Base-by-base conservation (phyloP, 2,888 invertebrate species). In the Mactromeris polynyma region DNA sequence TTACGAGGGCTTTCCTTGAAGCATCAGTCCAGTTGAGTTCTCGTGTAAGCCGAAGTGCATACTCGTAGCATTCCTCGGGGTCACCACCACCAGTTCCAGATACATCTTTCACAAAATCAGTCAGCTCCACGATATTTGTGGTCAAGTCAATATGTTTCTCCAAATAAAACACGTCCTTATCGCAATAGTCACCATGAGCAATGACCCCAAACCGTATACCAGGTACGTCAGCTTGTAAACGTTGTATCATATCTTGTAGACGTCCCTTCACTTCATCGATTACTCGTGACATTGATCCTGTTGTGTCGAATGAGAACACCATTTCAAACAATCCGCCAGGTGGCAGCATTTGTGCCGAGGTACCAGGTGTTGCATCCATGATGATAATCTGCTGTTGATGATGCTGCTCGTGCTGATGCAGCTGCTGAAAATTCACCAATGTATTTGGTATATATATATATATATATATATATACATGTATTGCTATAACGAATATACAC, bases 141-240 rank as follows among this genome's bases (percentile, higher is more conserved):
- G 95, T 94, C 36, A 96, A 93, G 83, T 96, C 95, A 0, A 95
- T 86, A 46, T 93, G 92, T 86, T 95, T 94, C 51, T 96, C 96
- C 58, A 96, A 93, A 87, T 96, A 96, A 79, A 93, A 93, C 19
- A 93, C 90, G 9, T 93, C 91, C 21, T 89, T 89, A 90, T 96
- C 96, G 80, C 95, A 95, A 89, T 96, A 96, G 89, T 96, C 96
- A 0, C 96, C 96, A 81, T 96, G 96, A 2, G 96, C 96, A 36
- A 96, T 93, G 33, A 96, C 93, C 7, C 95, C 95, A 14, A 96
- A 94, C 21, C 94, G 93, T 54, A 96, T 94, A 9, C 93, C 94
- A 0, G 96, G 95, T 58, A 96, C 95, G 92, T 96, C 96, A 46
- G 94, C 93, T 78, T 95, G 94, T 7, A 96, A 94, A 17, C 96